Evolutionary conservation across 2,888 invertebrate genomes (phyloP).

Genomic region (Sinhomidia bicolor): DNA sequence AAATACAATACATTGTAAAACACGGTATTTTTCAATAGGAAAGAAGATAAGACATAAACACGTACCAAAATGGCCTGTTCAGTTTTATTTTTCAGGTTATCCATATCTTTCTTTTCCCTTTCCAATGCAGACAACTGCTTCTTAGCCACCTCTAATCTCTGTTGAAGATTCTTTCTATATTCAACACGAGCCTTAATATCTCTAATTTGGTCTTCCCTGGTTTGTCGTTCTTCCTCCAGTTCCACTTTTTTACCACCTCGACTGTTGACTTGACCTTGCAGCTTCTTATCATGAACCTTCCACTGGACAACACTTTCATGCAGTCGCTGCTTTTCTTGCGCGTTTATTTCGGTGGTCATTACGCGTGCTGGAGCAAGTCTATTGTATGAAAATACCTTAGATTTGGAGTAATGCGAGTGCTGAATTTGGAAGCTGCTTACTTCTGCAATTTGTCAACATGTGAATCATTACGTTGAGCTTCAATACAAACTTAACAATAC

Average conservation of each 20-base stretch:
- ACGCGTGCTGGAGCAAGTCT: constrained; percentile 68
- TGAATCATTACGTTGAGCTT: too few species aligned
- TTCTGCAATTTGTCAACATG: constrained; percentile 6
- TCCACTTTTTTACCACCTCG: constrained; percentile 50
- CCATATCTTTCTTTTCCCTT: constrained; percentile 69
- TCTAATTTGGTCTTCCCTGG: constrained; percentile 68
- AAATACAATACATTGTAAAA: neutral
- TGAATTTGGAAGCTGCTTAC: constrained; percentile 32
- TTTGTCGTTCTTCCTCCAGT: constrained; percentile 49
- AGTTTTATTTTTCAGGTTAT: constrained; percentile 27
- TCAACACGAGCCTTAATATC: constrained; percentile 67
- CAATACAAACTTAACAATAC: too few species aligned
- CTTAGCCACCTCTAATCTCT: constrained; percentile 49
- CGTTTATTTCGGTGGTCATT: constrained; percentile 78
- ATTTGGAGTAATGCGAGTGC: constrained; percentile 47
- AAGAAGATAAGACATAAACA: neutral
- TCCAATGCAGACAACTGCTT: constrained; percentile 37
- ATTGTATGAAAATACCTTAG: constrained; percentile 39
- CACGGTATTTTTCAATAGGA: neutral
- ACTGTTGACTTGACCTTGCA: constrained; percentile 69
- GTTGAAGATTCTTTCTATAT: constrained; percentile 33
- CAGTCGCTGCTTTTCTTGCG: constrained; percentile 71
- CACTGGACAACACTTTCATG: constrained; percentile 66
- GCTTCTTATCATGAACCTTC: constrained; percentile 66
- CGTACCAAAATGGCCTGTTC: constrained; percentile 66